phyloP scores from a whole-genome alignment of 2,888 invertebrate species.

The Diachrysia chrysitis region DNA sequence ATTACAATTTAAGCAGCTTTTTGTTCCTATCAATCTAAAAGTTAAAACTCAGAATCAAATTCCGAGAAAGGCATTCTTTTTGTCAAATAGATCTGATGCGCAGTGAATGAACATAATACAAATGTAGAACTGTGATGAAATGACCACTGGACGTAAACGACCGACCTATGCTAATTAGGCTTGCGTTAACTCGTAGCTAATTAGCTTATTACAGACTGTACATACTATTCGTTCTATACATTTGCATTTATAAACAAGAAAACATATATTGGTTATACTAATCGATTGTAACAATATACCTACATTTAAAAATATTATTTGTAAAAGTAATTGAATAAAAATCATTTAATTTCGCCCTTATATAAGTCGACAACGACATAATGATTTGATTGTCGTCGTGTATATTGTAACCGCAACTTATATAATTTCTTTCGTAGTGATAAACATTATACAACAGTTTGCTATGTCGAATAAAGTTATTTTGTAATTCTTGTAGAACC shows the following conservation, averaged over 20 bases:
- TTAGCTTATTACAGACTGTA: slow-evolving; percentile 35
- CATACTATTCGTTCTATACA: slow-evolving; percentile 23
- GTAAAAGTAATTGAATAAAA: slow-evolving; percentile 7
- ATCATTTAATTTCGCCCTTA: slow-evolving; percentile 36
- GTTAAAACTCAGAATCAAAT: not conserved
- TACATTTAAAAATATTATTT: not conserved
- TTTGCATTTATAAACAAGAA: slow-evolving; percentile 6
- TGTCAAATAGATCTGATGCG: slow-evolving; percentile 3
- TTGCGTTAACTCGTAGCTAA: slow-evolving; percentile 51
- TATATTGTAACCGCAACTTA: slow-evolving; percentile 43
- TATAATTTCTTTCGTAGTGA: slow-evolving; percentile 30
- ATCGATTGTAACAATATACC: not conserved
- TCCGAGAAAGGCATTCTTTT: not conserved
- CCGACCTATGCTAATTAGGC: slow-evolving; percentile 65
- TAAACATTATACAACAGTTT: slow-evolving; percentile 12
- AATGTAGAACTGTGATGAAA: slow-evolving; percentile 54
- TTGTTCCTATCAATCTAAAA: not conserved
- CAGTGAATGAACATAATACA: slow-evolving; percentile 34
- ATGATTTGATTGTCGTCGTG: slow-evolving; percentile 41
- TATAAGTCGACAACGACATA: slow-evolving; percentile 47
- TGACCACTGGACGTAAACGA: slow-evolving; percentile 55
- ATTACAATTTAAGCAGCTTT: too few relatives aligned
- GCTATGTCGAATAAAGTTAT: not conserved
- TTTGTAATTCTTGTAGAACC: not conserved
- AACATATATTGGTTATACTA: not conserved